Evolutionary conservation across 2,797 vertebrate genomes (phyloP).

Genomic region (Rhincodon typus): DNA sequence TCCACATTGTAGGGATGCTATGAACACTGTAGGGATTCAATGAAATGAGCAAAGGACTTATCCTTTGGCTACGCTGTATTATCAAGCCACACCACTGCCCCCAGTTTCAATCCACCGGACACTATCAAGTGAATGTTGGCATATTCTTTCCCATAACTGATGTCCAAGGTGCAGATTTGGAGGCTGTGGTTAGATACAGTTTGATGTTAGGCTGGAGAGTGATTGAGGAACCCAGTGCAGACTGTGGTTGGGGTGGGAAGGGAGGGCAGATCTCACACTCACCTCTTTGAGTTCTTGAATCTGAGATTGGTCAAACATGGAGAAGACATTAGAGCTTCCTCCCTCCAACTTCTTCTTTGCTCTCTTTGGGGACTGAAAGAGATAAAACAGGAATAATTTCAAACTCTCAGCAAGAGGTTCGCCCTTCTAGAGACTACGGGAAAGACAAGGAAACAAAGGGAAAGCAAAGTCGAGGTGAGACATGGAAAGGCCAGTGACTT

Average conservation of each 20-base stretch:
- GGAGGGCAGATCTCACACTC: not conserved
- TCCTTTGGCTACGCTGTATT: not conserved
- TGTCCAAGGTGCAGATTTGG: not conserved
- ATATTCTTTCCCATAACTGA: not conserved
- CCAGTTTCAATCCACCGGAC: not conserved
- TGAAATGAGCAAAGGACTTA: too few relatives aligned
- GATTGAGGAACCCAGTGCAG: not conserved
- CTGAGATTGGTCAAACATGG: constrained; percentile 84
- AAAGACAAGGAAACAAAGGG: not conserved
- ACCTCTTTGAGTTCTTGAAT: constrained; percentile 89
- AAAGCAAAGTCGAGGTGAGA: constrained; percentile 9
- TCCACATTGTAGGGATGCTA: too few relatives aligned
- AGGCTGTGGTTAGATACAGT: not conserved
- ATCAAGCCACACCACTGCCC: not conserved
- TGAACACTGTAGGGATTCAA: too few relatives aligned
- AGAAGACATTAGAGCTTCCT: constrained; percentile 76
- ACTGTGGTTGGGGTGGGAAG: too few relatives aligned
- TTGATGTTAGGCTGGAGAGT: too few relatives aligned
- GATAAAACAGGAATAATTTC: not conserved
- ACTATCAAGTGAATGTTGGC: not conserved
- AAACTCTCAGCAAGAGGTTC: not conserved
- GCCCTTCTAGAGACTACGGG: not conserved
- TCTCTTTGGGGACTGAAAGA: constrained; percentile 68
- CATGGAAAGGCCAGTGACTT: too few relatives aligned
- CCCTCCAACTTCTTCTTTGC: constrained; percentile 70